Base-by-base conservation (phyloP, 1,140 invertebrate genomes). In the Araneus ventricosus region DNA sequence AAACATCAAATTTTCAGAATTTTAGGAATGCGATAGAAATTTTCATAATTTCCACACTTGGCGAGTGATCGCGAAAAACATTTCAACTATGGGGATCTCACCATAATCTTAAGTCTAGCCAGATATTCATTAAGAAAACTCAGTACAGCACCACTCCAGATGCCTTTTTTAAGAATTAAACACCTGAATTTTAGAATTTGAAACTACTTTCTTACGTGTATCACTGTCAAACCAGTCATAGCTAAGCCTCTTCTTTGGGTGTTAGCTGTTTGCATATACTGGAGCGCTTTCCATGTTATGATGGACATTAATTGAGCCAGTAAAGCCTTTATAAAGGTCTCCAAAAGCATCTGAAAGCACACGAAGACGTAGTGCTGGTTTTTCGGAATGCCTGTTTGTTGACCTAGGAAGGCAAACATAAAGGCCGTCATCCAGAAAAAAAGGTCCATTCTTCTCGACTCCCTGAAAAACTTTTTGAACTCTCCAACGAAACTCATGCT, bases 291-390 rank as follows among this genome's bases (percentile, higher is more conserved):
- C 84, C 84, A 86, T 4, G 84, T 61, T 22, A 86, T 20, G 34
- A 59, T 61, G 10, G 84, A 57, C 84, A 86, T 59, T 30, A 20
- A 52, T 59, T 86, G n/a, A 7, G 84, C 57, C 27, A 86, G 57
- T 61, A 86, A 61, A 0, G 45, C 57, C 41, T 61, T 86, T 6
- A 61, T 34, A 37, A 61, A 59, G 2, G 84, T 27, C 22, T 86
- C 84, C 8, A 59, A 17, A 1, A 86, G 30, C 4, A 27, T 61
- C 6, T 86, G 45, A 30, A 86, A 24, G 20, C 70, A 34, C 30
- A 10, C 6, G 22, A 20, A 61, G 37, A 86, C 30, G 34, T 34
- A 61, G 7, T 59, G 30, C 20, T 57, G 45, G 4, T 45, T 6
- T 59, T 86, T 34, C 0, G 27, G 34, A 34, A 86, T 61, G 22